phyloP scores from a whole-genome alignment of 2,113 vertebrate genomes.

The Parus major region DNA sequence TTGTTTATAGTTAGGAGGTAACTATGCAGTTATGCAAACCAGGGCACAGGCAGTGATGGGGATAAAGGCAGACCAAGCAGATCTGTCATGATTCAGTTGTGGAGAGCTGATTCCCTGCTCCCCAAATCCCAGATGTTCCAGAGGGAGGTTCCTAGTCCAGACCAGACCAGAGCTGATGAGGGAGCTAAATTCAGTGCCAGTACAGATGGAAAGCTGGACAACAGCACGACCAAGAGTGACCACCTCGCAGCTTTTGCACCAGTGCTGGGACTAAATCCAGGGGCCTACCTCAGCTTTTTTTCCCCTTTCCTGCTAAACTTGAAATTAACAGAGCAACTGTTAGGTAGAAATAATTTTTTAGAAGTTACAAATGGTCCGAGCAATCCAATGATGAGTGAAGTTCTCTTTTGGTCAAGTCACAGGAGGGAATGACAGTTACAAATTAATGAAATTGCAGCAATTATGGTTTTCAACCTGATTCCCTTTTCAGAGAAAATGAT shows the following conservation, averaged over 20 bases:
- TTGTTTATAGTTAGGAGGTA: not conserved
- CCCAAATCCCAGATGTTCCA: not conserved
- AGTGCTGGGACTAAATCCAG: not conserved
- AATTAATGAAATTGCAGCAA: not conserved
- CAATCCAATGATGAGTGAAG: not conserved
- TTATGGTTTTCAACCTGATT: not conserved
- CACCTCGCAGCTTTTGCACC: not conserved
- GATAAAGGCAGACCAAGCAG: not conserved
- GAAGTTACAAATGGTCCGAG: not conserved
- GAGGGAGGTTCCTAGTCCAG: not conserved
- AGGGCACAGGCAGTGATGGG: not conserved
- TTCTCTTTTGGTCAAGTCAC: not conserved
- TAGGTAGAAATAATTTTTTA: not conserved
- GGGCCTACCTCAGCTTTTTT: rapidly evolving
- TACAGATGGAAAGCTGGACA: not conserved
- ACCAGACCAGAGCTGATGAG: not conserved
- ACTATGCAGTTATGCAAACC: not conserved
- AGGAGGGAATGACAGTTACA: not conserved
- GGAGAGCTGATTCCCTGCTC: not conserved
- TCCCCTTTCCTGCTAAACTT: not conserved
- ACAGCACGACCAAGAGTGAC: not conserved
- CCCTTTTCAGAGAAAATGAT: not conserved
- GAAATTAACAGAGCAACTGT: not conserved
- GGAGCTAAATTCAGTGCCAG: not conserved
- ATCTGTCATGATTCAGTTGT: not conserved